Base-by-base conservation (phyloP, 2,113 vertebrate species). In the Myiozetetes cayanensis region DNA sequence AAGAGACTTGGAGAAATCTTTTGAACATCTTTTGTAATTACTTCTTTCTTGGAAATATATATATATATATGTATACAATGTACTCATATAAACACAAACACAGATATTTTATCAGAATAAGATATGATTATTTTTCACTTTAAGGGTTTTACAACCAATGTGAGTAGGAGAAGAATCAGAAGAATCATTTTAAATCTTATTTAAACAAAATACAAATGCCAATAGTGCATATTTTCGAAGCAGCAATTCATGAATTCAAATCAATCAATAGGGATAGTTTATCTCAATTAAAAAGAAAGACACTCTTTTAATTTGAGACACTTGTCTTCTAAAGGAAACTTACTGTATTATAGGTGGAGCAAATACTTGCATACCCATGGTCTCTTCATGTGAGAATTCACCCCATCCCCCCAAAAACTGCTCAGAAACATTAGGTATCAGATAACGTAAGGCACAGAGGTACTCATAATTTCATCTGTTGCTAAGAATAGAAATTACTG, bases 401-500 rank as follows among this genome's bases (percentile, higher is more conserved):
- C 17, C 8, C 6, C 14, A 22, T 9, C 9, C 5, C 14, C 8
- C 4, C 1, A 6, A 50, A 95, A 73, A 17, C 59, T 58, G 43
- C 56, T 62, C 33, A 85, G 93, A 94, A 95, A 75, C 11, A 39
- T 75, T 72, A 72, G 27, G 56, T 72, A 93, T 96, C 81, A 83
- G 73, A 79, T 81, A 73, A 63, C 31, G 2, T 43, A 85, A 84
- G 74, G 81, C 41, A 85, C 59, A 14, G 72, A 89, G 49, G 43
- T 68, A 53, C 35, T 81, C 85, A 89, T 50, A 86, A 89, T 78
- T 93, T 93, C 74, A 39, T 90, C 76, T 96, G 65, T 63, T 76
- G 44, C 70, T 93, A 94, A 95, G 59, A 94, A 74, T 37, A 94
- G 58, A 67, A 91, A 80, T 53, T 81, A 70, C 83, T 72, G 19